Evolutionary conservation across 2,888 invertebrate species (phyloP), one percentile per base, ranked within the genome.

Genomic region (Zhuqinia jingwanae): DNA sequence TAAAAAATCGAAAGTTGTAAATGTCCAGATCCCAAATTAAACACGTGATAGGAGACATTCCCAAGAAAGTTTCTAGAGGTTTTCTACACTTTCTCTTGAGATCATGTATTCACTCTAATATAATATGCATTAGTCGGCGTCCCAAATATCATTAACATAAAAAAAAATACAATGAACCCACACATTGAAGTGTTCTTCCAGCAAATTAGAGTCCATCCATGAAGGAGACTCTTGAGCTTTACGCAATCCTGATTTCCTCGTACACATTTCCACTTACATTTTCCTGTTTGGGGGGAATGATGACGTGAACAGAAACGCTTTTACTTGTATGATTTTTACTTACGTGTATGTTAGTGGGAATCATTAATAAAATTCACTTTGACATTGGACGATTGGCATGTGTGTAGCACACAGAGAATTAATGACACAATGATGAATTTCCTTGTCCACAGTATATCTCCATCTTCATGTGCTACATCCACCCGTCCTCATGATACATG

Each of bases 401-500:
- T 22, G 17, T 2, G 45, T 45, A 30, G 22, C 60, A 15, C 36
- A 47, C 63, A n/a, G 53, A 47, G 81, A 76, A 82, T 82, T 78
- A 79, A 78, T 85, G 85, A 79, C 78, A 84, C 65, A 70, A 78
- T 78, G 85, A 85, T 78, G 73, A 70, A 85, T 85, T 78, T 77
- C 27, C 70, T 53, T 36, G 36, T 36, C 45, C 10, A n/a, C 25
- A 25, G n/a, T 36, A 76, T 63, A 73, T 65, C 50, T 56, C 68
- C 56, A 56, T 53, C 22, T 36, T 36, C 63, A 15, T n/a, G n/a
- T 8, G 36, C 56, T 45, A 6, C 36, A 36, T 36, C 36, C 68
- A 45, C 27, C 13, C 25, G 10, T 20, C 20, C 53, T 5, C 13
- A n/a, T 11, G 15, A 20, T 58, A 27, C 27, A 15, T 47, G 8